Base-by-base conservation (phyloP, 2,888 invertebrate species). In the Amiota mariae region DNA sequence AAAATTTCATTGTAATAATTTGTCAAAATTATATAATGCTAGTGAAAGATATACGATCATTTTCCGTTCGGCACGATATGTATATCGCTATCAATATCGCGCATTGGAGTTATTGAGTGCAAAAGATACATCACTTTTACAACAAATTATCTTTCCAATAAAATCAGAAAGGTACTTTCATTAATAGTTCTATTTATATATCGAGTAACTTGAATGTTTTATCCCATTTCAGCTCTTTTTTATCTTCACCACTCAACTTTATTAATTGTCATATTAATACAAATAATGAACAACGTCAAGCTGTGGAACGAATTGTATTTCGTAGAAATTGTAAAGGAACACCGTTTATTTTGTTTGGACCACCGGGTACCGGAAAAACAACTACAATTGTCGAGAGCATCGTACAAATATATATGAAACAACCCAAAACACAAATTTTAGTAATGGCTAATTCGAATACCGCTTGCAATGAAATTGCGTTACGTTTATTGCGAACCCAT, bases 281-380 rank as follows among this genome's bases (percentile, higher is more conserved):
- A 0, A 94, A 95, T 88, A 80, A 87, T 0, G 92, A 93, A 79
- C 95, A 95, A 83, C 90, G 90, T 77, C 90, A 90, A 70, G 95
- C 95, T 1, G 94, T 97, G 1, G 86, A 90, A 70, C 93, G 94
- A 81, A 94, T 95, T 67, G 82, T 94, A 2, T 90, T 13, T 8
- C 51, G 24, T 13, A 68, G 12, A 24, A 51, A 11, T 8, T 91
- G 92, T 8, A 91, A 92, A 1, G 36, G 4, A 36, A 92, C 92
- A 1, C 97, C 97, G 0, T 97, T 96, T 84, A 92, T 97, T 49
- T 91, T 97, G 61, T 96, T 94, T 89, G 97, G 97, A 1, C 80
- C 80, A 9, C 79, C 81, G 92, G 77, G 93, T 90, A 94, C 94
- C 1, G 94, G 94, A 0, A 94, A 94, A 88, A 95, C 95, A 0